Base-by-base conservation (phyloP, 2,113 vertebrate species). In the Pampusana beccarii region DNA sequence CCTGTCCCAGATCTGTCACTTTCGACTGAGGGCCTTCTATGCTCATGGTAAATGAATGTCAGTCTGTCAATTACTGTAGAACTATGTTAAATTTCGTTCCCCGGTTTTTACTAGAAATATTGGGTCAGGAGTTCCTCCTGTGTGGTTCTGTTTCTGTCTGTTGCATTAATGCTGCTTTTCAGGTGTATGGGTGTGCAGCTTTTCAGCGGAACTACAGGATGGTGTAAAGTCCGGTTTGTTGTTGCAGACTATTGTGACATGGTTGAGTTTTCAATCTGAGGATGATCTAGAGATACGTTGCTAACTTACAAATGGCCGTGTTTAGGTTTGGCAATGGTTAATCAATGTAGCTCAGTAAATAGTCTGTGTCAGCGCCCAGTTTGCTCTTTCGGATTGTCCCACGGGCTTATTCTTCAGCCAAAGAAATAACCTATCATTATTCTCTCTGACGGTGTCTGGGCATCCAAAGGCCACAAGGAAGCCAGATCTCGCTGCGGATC, bases 401-500 rank as follows among this genome's bases (percentile, higher is more conserved):
- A 38, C 5, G 2, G 53, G 11, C 19, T 46, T 54, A 71, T 84
- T n/a, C 25, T 54, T 88, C 23, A 11, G 19, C 46, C 8, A 11
- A 25, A 90, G 51, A 71, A 71, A 51, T 29, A 29, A 36, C 10
- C 5, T 62, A 5, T 36, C 0, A 1, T 67, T 65, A 66, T 90
- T 50, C 16, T 17, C 2, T 34, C 24, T 54, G 31, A 5, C 23
- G 50, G 9, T 5, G 4, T 8, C 13, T 18, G 36, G 31, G 36
- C 36, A 20, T 77, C 40, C 42, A 7, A 5, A 29, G 16, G n/a
- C 13, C 14, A 54, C 1, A 8, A 80, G 56, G 51, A 83, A 62
- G 36, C 23, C 9, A 1, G 40, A 53, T 87, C 25, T 85, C 0
- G 0, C 36, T 40, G 2, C 0, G 9, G 24, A 44, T 46, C 4